phyloP scores from a whole-genome alignment of 2,888 invertebrate species.

The Pandemis heparana region DNA sequence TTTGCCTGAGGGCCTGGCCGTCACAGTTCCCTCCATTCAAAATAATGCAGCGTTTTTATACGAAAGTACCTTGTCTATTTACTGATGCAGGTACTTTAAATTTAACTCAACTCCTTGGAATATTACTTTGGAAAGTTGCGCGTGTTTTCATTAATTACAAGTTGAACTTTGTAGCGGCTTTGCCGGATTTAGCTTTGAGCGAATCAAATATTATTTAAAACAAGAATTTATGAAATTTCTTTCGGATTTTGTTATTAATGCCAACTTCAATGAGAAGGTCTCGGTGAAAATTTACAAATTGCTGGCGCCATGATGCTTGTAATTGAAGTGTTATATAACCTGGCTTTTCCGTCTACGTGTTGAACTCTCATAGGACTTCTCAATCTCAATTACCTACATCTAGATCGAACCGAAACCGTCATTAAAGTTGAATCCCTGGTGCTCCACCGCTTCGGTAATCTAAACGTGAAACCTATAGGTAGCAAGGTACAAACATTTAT shows the following conservation, averaged over 20 bases:
- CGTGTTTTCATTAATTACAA: slow-evolving; percentile 19
- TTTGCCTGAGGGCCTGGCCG: slow-evolving; percentile 28
- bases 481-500: slow-evolving; percentile 1
- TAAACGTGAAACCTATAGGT: background rate
- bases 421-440: background rate
- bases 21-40: slow-evolving; percentile 21
- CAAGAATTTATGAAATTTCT: slow-evolving; percentile 4
- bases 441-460: background rate
- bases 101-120: slow-evolving; percentile 19
- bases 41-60: slow-evolving; percentile 7
- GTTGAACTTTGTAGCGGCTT: slow-evolving; percentile 6
- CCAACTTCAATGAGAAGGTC: background rate
- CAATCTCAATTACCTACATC: background rate
- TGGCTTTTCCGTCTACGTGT: background rate
- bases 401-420: slow-evolving; percentile 1
- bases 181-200: slow-evolving; percentile 2
- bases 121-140: slow-evolving; percentile 9
- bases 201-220: background rate
- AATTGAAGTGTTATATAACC: background rate
- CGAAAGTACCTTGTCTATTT: background rate
- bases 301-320: background rate
- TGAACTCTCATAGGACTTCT: background rate
- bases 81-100: background rate
- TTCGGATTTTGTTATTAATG: background rate
- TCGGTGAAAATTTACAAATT: background rate